Conservation (phyloP, 2,888 invertebrate species). For the Synanthedon tipuliformis region DNA sequence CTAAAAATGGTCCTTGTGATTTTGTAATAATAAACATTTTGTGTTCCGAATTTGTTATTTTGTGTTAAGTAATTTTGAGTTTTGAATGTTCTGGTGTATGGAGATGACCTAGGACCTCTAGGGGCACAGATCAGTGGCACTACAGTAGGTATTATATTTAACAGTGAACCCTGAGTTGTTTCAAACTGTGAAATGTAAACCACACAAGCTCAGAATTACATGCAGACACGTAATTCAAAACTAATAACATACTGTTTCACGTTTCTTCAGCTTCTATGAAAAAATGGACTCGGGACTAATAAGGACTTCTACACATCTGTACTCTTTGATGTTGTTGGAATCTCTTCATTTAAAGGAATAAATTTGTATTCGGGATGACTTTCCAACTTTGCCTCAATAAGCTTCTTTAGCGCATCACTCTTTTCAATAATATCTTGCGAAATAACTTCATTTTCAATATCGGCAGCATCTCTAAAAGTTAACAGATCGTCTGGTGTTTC, state of each 20-base stretch:
- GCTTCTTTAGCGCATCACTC: conserved; percentile 50
- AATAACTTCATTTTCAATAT: conserved; percentile 28
- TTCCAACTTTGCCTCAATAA: conserved; percentile 55
- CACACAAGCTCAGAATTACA: conserved; percentile 6
- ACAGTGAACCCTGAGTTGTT: too few relatives aligned
- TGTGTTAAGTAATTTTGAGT: too few relatives aligned
- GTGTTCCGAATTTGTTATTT: too few relatives aligned
- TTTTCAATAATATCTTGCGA: conserved; percentile 46
- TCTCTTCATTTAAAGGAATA: conserved; percentile 44
- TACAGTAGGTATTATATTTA: too few relatives aligned
- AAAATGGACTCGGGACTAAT: conserved; percentile 24
- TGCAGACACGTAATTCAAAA: conserved; percentile 29
- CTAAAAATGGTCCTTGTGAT: too few relatives aligned
- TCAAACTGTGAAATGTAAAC: too few relatives aligned
- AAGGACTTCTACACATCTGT: conserved; percentile 51
- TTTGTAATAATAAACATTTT: too few relatives aligned
- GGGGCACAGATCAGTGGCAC: too few relatives aligned
- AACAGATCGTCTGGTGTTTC: conserved; percentile 21
- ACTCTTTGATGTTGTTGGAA: conserved; percentile 45
- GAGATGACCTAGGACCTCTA: too few relatives aligned
- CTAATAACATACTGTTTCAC: conserved; percentile 52
- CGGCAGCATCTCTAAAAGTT: conserved; percentile 30
- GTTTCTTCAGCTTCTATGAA: conserved; percentile 22
- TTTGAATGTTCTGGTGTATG: too few relatives aligned
- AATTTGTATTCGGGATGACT: conserved; percentile 57